Base-by-base conservation (phyloP, 2,888 invertebrate genomes). In the Lasius platythorax region DNA sequence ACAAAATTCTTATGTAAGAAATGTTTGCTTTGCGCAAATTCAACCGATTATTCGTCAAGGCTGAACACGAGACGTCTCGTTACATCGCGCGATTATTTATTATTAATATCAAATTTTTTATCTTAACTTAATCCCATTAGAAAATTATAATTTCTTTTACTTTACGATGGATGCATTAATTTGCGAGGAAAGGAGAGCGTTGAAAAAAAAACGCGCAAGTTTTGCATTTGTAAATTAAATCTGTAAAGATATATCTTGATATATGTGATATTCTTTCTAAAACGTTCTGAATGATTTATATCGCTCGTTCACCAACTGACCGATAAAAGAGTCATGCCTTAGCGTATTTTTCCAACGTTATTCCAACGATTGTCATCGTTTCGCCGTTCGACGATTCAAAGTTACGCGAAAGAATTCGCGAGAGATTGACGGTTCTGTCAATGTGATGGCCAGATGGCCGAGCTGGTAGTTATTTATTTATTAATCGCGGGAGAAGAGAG, bases 401-500 rank as follows among this genome's bases (percentile, higher is more conserved):
- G 30, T 43, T 53, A 67, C 12, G 67, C 61, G 58, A 66, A 66
- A 61, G 67, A 83, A 58, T 56, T 33, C 46, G 43, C 66, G 30
- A 12, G 66, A 33, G 33, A 67, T 58, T 15, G 37, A 5, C 43
- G n/a, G 18, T 53, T 56, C 56, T 70, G 78, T 68, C 56, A 56
- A 15, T 40, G 9, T 23, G 23, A 23, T 23, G 50, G 58, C 37
- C 76, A 76, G 76, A 67, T 76, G 76, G 70, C 68, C 78, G 50
- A 30, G 67, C 53, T 53, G 67, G 23, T 78, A 78, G 28, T 78
- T 78, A 78, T 70, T 78, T 78, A 78, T 78, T 78, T 70, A 56
- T 70, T 70, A 68, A 66, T 50, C 64, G 18, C 37, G 74, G 28
- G 37, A 56, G 6, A 30, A 43, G 15, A 8, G 9, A 15, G 40